Evolutionary conservation across 1,140 invertebrate genomes (phyloP), one percentile per base, ranked within the genome.

Genomic region (Pachypeltis micranthus): DNA sequence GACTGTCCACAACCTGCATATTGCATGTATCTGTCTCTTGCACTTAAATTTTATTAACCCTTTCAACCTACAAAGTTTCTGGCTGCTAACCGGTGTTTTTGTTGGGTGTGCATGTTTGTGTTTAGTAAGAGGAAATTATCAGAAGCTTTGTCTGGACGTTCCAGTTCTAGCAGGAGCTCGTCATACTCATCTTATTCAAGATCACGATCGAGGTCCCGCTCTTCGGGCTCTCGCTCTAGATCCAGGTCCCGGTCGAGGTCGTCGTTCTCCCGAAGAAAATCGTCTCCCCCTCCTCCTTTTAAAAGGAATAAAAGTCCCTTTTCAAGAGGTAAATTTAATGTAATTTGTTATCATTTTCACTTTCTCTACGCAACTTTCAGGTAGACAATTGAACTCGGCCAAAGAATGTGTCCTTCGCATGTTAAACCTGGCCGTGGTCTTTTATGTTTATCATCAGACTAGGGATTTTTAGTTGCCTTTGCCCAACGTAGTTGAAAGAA

Each of bases 211-310:
- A 73, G 73, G 44, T 73, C 73, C 21, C 68, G 68, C 70, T 78
- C 76, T 70, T 73, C 77, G 65, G 31, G 31, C 7, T 39, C 31
- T 10, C 31, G 16, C 16, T 39, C 31, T 7, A 66, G 73, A 51
- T 81, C 81, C 67, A 76, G 78, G 70, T 80, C 79, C 69, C 72
- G 80, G 70, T 82, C 81, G 70, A 78, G 74, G 65, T 51, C 65
- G n/a, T 59, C 47, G 61, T n/a, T 57, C 31, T 29, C 51, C 51
- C 4, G 10, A 21, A 54, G n/a, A 21, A 24, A 39, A 16, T 7
- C 31, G 7, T 39, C 31, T 39, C 31, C 31, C 16, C 31, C 31
- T 10, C 31, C 31, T 44, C n/a, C n/a, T 44, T 44, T 10, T 19
- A 19, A 54, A 19, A 54, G 21, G 25, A 58, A 7, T 28, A n/a